phyloP scores from a whole-genome alignment of 2,888 invertebrate genomes.

The Drosophila neoperkinsi region DNA sequence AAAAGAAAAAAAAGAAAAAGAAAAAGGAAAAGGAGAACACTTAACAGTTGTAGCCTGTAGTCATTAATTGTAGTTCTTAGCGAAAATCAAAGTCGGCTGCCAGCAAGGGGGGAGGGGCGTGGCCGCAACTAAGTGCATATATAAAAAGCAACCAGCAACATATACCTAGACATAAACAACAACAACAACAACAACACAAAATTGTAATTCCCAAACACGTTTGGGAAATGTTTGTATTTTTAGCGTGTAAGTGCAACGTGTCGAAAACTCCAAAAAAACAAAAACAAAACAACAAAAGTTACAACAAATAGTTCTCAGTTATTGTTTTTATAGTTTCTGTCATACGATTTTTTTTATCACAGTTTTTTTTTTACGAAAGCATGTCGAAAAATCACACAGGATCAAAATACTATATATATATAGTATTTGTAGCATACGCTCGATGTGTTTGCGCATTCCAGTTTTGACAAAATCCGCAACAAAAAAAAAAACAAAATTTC shows the following conservation, averaged over 20 bases:
- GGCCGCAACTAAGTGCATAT: constrained; percentile 78
- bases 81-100: constrained; percentile 71
- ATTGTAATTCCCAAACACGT: constrained; percentile 25
- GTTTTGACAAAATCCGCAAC: constrained; percentile 5
- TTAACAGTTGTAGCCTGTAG: constrained; percentile 76
- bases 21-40: constrained; percentile 26
- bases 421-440: constrained; percentile 19
- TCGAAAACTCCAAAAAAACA: constrained; percentile 44
- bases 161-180: constrained; percentile 36
- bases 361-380: constrained; percentile 15
- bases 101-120: constrained; percentile 37
- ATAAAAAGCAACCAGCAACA: constrained; percentile 44
- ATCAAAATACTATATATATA: constrained; percentile 13
- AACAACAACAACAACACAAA: constrained; percentile 38
- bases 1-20: constrained; percentile 5
- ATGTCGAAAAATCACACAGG: constrained; percentile 44
- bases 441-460: constrained; percentile 50
- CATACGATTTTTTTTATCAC: constrained; percentile 1
- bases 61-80: constrained; percentile 79
- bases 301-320: constrained; percentile 30
- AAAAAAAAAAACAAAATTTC: background rate
- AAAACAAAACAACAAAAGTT: constrained; percentile 11
- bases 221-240: constrained; percentile 66
- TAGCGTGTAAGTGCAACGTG: constrained; percentile 46
- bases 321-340: constrained; percentile 19